Conservation (phyloP, 2,113 vertebrate genomes). For the Donacobius atricapilla region DNA sequence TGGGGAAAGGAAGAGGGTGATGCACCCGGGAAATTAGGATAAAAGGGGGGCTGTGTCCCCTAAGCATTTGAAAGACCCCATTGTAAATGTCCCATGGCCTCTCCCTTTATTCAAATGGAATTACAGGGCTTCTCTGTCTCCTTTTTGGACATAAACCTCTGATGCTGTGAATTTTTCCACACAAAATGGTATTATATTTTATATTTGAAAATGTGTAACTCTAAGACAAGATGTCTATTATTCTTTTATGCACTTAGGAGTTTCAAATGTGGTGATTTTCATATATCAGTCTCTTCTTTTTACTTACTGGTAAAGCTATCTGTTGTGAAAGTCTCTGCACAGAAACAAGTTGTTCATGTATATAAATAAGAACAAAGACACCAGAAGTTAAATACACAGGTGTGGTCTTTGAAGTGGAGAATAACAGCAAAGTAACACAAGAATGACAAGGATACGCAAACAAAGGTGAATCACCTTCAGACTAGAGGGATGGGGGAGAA, state of each 20-base stretch:
- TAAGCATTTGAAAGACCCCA: background rate
- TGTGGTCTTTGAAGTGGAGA: background rate
- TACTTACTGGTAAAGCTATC: background rate
- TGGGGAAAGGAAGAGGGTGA: background rate
- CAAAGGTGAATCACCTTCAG: background rate
- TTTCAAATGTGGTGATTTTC: background rate
- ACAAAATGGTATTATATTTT: background rate
- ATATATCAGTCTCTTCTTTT: background rate
- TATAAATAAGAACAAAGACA: background rate
- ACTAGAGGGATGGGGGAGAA: background rate
- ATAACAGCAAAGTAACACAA: background rate
- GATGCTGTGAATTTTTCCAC: background rate
- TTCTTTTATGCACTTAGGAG: background rate
- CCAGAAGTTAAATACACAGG: background rate
- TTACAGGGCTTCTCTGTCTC: background rate
- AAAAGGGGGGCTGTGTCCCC: background rate
- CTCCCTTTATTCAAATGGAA: background rate
- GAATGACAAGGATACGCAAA: background rate
- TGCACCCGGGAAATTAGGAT: background rate
- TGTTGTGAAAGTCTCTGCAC: background rate
- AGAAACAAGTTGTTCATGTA: background rate
- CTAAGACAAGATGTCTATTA: background rate
- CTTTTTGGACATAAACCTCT: background rate
- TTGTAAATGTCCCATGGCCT: background rate
- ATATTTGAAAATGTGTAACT: background rate